Evolutionary conservation across 2,888 invertebrate genomes (phyloP), one percentile per base, ranked within the genome.

Genomic region (Eupithecia subumbrata): DNA sequence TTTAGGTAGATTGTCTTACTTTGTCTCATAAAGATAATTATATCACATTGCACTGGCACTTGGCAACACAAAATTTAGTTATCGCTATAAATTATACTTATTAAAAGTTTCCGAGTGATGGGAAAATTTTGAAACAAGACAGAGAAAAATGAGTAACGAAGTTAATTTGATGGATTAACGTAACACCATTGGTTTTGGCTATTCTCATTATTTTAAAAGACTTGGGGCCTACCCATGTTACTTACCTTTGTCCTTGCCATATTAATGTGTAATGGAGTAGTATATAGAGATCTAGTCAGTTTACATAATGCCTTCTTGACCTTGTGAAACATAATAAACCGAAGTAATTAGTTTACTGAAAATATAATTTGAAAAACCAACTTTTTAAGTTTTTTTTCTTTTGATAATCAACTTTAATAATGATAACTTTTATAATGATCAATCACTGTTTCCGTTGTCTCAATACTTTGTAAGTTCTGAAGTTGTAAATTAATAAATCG

Each of bases 171-270:
- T 67, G 67, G 67, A 67, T 67, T 40, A 67, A n/a, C 18, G 16
- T 12, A 5, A 40, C 40, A 37, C 63, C 63, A 64, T 34, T 40
- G 67, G 67, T n/a, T 40, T 12, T 12, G 22, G 37, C n/a, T 40
- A 64, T n/a, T 16, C 63, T 64, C 71, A 63, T 71, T 64, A 71
- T 67, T 40, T 30, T 64, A 64, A 64, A 64, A 64, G 30, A 34
- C 64, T 64, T 56, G 11, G 56, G 37, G 22, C 22, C 25, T 25
- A 25, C 60, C 60, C 60, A 5, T 60, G 12, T 12, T 56, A 22
- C 56, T 25, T 56, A 56, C 18, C 22, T 22, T 12, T 9, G 60
- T 18, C 34, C 18, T 64, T 9, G 18, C 3, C 18, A 34, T 60
- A 60, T 25, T 60, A 22, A 25, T 14, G 60, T 60, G 25, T 60